phyloP scores from a whole-genome alignment of 2,113 vertebrate species.

The Melospiza melodia region DNA sequence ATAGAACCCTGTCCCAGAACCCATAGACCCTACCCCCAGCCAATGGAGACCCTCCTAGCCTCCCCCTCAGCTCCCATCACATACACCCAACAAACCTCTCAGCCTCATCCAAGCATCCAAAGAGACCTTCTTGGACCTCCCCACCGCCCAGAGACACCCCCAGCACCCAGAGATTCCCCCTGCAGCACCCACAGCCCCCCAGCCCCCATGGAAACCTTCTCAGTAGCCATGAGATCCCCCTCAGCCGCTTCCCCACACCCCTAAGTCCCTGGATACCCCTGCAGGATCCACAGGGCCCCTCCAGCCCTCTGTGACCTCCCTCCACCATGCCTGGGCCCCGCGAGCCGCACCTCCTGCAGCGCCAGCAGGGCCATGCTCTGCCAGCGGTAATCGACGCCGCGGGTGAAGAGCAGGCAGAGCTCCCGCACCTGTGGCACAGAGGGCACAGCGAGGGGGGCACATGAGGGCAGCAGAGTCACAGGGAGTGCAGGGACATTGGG shows the following conservation, averaged over 20 bases:
- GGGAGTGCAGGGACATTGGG: neutral
- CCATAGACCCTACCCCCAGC: neutral
- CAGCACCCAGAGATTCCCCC: no score
- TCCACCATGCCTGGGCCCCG: rapidly evolving
- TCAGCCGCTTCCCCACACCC: no score
- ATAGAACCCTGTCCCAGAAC: neutral
- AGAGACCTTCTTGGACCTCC: neutral
- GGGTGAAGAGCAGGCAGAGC: neutral
- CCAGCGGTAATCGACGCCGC: neutral
- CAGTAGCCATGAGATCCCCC: neutral
- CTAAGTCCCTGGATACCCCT: no score
- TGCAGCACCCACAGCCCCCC: no score
- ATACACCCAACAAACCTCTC: neutral
- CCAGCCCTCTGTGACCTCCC: neutral
- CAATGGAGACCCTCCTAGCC: neutral
- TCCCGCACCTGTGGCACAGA: neutral
- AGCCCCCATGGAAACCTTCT: neutral
- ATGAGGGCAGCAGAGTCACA: neutral
- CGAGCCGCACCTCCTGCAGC: neutral
- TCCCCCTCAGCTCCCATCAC: neutral
- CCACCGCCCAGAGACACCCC: no score
- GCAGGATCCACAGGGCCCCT: neutral
- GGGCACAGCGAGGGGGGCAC: neutral
- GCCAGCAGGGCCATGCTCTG: neutral
- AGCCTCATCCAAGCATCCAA: neutral